Percentiles rank a stretch among this genome's conserved stretches.
Conservation (phyloP, 2,888 invertebrate species). For the Yponomeuta cagnagella region DNA sequence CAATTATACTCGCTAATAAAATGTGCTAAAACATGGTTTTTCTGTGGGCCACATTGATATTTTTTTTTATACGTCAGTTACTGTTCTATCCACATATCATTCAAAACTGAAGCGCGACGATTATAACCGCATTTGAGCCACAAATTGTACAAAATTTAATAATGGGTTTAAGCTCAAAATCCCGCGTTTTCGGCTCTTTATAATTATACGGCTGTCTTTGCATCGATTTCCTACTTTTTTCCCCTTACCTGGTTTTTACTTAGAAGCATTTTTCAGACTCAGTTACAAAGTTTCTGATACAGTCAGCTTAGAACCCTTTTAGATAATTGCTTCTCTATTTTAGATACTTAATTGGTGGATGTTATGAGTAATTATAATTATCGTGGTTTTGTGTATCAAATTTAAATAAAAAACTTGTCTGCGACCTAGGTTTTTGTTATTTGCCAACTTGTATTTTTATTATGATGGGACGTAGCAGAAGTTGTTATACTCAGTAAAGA, state of each 20-base stretch:
- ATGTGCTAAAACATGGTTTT: not conserved
- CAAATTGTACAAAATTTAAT: constrained; percentile 57
- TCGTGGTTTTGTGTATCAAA: not conserved
- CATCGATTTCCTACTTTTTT: constrained; percentile 52
- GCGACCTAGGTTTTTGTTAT: too few relatives aligned
- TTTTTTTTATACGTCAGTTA: constrained; percentile 33
- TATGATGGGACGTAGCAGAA: too few relatives aligned
- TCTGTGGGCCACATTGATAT: not conserved
- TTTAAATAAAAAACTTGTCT: too few relatives aligned
- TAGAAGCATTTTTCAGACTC: constrained; percentile 38
- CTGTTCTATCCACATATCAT: constrained; percentile 51
- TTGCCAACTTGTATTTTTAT: too few relatives aligned
- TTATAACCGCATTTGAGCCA: constrained; percentile 70
- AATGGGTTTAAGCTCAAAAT: constrained; percentile 39
- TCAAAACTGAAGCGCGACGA: constrained; percentile 44
- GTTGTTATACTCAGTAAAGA: too few relatives aligned
- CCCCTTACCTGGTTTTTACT: constrained; percentile 51
- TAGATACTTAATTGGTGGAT: constrained; percentile 43
- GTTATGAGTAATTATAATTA: constrained; percentile 3
- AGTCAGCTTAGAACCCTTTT: constrained; percentile 45
- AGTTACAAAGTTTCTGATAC: constrained; percentile 25
- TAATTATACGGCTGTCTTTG: constrained; percentile 64
- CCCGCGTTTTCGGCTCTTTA: constrained; percentile 59
- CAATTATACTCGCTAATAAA: too few relatives aligned
- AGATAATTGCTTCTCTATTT: constrained; percentile 27